Base-by-base conservation (phyloP, 1,140 invertebrate species). In the Propsilocerus akamusi region DNA sequence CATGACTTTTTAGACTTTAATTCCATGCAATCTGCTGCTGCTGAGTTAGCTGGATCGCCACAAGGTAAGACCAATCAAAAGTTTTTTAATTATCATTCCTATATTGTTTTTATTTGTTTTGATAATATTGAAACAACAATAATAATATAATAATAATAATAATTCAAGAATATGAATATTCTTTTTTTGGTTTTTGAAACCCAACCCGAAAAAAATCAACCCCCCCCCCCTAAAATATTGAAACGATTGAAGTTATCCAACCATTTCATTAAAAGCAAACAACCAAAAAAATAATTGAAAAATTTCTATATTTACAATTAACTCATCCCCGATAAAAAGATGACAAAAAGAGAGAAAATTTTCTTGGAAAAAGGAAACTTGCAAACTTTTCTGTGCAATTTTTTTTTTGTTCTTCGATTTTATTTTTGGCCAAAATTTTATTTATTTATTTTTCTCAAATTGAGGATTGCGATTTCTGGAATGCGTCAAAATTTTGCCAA, bases 21-120 rank as follows among this genome's bases (percentile, higher is more conserved):
- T 59, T 73, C 76, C 54, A 73, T 75, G 58, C 65, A 78, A 53
- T 74, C 74, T 58, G 65, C 63, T 62, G 75, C 75, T 55, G 71
- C 73, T 56, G 82, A 85, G 60, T 69, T 84, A 60, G 81, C 81
- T 56, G 81, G 82, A 60, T 85, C 82, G 63, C 83, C 83, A 60
- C 83, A 85, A 85, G 83, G 83, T 86, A 81, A 85, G 82, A 78
- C 61, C 22, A 20, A 55, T 59, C 57, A 62, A 46, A 47, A 34
- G 46, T 46, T 49, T 49, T 53, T 28, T 12, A 30, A 23, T 32
- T 30, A 32, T 23, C 12, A 49, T 24, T 49, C 24, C 8, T 17
- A 20, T 17, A 30, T 20, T 28, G 7, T 22, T 32, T 30, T 49
- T 49, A 25, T 30, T 49, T 49, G n/a, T 23, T 22, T 49, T 49